phyloP scores from a whole-genome alignment of 2,113 vertebrate species.

The Tachycineta bicolor region DNA sequence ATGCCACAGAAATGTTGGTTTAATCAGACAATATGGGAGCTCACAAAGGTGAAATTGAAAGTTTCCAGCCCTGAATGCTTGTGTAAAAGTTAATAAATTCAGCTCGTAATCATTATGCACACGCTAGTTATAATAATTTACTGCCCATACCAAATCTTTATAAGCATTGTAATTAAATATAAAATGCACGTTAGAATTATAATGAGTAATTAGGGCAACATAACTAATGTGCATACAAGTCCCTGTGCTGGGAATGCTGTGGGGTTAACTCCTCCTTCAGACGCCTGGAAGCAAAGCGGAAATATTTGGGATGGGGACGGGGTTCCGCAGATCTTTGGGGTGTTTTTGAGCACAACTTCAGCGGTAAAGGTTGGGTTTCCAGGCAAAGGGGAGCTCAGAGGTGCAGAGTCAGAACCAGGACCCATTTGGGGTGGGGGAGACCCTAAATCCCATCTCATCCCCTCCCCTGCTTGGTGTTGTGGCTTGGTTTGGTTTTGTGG shows the following conservation, averaged over 20 bases:
- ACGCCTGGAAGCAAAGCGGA: not conserved
- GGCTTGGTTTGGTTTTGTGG: no score
- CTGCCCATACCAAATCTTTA: conserved; percentile 81
- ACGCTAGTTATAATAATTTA: conserved; percentile 84
- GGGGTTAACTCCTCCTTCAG: not conserved
- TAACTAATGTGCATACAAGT: conserved; percentile 78
- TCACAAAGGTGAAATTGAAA: conserved; percentile 77
- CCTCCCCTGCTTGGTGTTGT: no score
- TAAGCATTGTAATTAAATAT: conserved; percentile 88
- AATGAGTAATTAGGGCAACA: conserved; percentile 82
- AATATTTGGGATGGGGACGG: not conserved
- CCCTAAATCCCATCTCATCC: not conserved
- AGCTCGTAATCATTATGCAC: conserved; percentile 75
- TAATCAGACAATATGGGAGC: conserved; percentile 76
- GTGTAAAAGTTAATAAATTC: conserved; percentile 83
- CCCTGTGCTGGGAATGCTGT: not conserved
- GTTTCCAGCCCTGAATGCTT: conserved; percentile 70
- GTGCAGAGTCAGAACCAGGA: not conserved
- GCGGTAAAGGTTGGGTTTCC: not conserved
- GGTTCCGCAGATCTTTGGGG: not conserved
- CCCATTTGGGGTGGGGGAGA: not conserved
- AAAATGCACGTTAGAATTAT: conserved; percentile 83
- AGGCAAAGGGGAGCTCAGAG: not conserved
- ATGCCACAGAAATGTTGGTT: conserved; percentile 73
- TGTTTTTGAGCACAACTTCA: not conserved